These are phyloP conservation scores for Helogale parvula DNA, from an alignment of 2,113 vertebrate genomes.

Conservation along the genomic window DNA sequence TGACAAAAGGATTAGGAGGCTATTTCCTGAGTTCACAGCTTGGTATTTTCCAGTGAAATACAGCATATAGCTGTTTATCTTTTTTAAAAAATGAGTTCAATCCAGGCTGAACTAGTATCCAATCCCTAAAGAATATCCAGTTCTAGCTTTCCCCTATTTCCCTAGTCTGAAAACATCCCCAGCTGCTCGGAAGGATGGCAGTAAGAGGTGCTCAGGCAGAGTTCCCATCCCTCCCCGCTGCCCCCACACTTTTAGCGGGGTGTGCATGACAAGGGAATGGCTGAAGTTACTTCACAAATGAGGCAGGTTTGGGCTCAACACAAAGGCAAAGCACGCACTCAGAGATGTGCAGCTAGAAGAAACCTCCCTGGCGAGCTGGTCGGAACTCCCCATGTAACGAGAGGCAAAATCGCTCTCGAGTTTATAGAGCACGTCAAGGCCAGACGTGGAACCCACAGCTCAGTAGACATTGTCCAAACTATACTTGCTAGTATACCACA, in stretches of 20 bases:
- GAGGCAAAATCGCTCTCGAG: background rate
- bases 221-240: background rate
- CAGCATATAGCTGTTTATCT: constrained; percentile 45
- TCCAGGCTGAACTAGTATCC: background rate
- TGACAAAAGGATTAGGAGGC: constrained; percentile 75
- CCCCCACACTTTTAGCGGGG: background rate
- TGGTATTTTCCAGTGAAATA: constrained; percentile 63
- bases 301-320: background rate
- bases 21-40: constrained; percentile 76
- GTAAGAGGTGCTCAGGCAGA: background rate
- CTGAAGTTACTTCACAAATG: background rate
- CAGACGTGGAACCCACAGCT: background rate
- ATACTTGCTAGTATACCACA: background rate
- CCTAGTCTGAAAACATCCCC: background rate
- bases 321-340: background rate
- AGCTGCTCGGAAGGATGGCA: constrained; percentile 34
- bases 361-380: background rate
- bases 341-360: background rate
- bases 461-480: background rate
- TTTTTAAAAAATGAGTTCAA: background rate
- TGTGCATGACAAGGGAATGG: accelerated
- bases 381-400: background rate
- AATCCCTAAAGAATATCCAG: background rate
- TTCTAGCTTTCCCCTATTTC: constrained; percentile 53
- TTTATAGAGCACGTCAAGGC: background rate